Percentiles rank a stretch among this genome's conserved stretches.
Conservation (phyloP, 2,113 vertebrate species). For the Siniperca chuatsi region DNA sequence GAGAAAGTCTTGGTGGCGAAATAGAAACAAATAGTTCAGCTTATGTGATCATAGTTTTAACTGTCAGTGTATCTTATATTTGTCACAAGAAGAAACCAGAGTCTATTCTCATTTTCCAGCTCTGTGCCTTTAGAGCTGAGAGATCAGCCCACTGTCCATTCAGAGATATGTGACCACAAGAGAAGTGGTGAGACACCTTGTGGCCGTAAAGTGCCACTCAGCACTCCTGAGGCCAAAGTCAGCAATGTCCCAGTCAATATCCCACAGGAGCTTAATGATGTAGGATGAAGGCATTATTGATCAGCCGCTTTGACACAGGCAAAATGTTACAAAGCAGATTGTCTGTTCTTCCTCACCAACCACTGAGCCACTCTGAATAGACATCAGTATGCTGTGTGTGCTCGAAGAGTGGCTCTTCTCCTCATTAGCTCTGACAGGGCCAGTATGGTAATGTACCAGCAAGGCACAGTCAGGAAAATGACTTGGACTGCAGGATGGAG, state of each 20-base stretch:
- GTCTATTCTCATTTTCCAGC: conserved; percentile 15
- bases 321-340: conserved; percentile 38
- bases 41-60: not conserved
- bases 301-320: conserved; percentile 45
- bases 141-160: conserved; percentile 28
- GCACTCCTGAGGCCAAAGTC: conserved; percentile 55
- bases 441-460: conserved; percentile 12
- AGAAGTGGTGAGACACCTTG: conserved; percentile 72
- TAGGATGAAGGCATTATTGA: conserved; percentile 52
- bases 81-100: conserved; percentile 7
- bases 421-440: conserved; percentile 37
- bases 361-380: conserved; percentile 15
- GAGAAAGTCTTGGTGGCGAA: too few species aligned
- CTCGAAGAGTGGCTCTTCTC: conserved; percentile 22
- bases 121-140: conserved; percentile 4
- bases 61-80: not conserved
- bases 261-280: conserved; percentile 56
- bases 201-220: conserved; percentile 73
- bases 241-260: conserved; percentile 63
- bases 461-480: conserved; percentile 24
- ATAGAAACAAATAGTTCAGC: not conserved
- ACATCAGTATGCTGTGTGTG: conserved; percentile 36
- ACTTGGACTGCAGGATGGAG: conserved; percentile 23
- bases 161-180: conserved; percentile 36
- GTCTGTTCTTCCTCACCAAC: conserved; percentile 25